Percentiles rank a stretch among this genome's conserved stretches.
Evolutionary conservation across 2,113 vertebrate species (phyloP).

Genomic region (Sprattus sprattus): DNA sequence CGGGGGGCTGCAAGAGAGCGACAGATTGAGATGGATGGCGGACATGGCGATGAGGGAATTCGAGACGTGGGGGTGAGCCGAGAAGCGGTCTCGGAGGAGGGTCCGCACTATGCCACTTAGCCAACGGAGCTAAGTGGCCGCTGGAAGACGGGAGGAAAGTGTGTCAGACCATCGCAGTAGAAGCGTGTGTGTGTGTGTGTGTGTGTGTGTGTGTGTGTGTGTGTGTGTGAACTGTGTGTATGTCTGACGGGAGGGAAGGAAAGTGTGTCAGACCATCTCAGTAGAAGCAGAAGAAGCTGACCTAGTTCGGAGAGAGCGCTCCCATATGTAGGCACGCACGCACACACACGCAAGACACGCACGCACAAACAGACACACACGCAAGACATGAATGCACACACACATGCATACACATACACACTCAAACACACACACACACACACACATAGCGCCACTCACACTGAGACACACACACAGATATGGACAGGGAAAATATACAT

Average conservation of each 20-base stretch:
- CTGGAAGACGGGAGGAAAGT: not conserved
- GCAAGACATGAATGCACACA: not conserved
- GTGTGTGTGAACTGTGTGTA: too few species aligned
- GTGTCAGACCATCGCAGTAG: not conserved
- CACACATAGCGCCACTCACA: not conserved
- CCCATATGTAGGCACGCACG: not conserved
- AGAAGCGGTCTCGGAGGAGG: not conserved
- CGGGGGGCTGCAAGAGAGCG: not conserved
- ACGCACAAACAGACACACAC: not conserved
- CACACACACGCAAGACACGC: not conserved
- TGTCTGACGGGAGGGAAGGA: not conserved
- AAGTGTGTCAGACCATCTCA: not conserved
- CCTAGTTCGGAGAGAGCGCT: not conserved
- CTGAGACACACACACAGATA: not conserved
- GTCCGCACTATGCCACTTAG: not conserved
- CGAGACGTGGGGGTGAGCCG: not conserved
- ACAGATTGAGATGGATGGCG: not conserved
- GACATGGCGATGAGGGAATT: not conserved
- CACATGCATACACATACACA: not conserved
- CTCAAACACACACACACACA: not conserved
- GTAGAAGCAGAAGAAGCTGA: not conserved
- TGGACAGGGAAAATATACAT: not conserved
- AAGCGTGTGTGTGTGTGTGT: too few species aligned
- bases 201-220: too few species aligned
- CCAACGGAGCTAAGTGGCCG: not conserved